Percentiles rank a stretch among this genome's conserved stretches.
Evolutionary conservation across 2,113 vertebrate genomes (phyloP).

Genomic region (Anser cygnoides): DNA sequence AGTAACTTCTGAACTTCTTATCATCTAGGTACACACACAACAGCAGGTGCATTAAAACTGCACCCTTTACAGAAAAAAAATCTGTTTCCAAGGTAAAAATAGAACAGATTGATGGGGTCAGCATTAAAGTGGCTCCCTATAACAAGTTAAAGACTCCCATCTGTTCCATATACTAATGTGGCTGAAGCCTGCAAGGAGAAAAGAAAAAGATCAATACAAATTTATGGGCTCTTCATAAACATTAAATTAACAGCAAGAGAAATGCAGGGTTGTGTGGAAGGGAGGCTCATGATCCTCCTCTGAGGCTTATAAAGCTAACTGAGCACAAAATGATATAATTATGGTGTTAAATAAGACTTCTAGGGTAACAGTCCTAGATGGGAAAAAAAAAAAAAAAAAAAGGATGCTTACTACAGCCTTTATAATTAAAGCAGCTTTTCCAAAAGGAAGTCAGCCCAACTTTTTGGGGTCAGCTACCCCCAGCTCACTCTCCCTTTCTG

Average conservation of each 20-base stretch:
- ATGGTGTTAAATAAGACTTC: conserved; percentile 54
- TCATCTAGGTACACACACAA: background rate
- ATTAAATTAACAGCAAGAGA: conserved; percentile 54
- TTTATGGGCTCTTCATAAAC: conserved; percentile 66
- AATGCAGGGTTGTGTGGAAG: background rate
- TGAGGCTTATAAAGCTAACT: conserved; percentile 54
- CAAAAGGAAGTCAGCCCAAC: background rate
- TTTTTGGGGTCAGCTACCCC: background rate
- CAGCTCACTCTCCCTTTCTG: background rate
- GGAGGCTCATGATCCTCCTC: background rate
- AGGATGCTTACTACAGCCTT: background rate
- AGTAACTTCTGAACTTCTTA: conserved; percentile 4
- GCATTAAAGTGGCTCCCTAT: conserved; percentile 55
- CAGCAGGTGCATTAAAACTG: conserved; percentile 18
- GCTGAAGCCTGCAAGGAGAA: conserved; percentile 31
- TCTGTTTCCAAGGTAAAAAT: conserved; percentile 53
- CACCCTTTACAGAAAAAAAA: conserved; percentile 22
- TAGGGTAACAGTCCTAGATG: background rate
- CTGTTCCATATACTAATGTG: conserved; percentile 49
- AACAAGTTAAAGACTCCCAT: conserved; percentile 73
- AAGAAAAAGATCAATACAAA: conserved; percentile 60
- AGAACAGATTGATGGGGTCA: conserved; percentile 60
- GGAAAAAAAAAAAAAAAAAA: no score
- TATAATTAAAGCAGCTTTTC: background rate
- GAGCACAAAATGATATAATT: conserved; percentile 57